phyloP scores from a whole-genome alignment of 2,113 vertebrate genomes.

The Benitochromis conjunctus region DNA sequence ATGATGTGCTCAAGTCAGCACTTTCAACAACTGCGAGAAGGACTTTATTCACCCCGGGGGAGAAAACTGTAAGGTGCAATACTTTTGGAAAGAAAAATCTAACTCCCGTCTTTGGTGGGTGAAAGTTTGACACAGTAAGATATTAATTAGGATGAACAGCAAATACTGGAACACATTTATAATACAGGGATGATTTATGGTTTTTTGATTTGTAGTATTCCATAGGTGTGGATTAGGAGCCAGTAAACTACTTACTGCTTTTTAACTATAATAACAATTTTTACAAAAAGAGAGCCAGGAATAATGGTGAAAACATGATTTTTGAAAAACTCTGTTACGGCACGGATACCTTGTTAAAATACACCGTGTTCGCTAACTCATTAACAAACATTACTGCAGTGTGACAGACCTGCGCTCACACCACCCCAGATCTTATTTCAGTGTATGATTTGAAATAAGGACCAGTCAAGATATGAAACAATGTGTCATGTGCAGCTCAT shows the following conservation, averaged over 20 bases:
- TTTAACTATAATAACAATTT: no score
- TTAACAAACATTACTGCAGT: not conserved
- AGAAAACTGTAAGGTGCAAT: not conserved
- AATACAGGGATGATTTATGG: not conserved
- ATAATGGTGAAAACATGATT: not conserved
- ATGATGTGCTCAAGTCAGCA: constrained; percentile 25
- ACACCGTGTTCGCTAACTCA: not conserved
- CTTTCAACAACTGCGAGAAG: not conserved
- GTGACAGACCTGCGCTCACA: not conserved
- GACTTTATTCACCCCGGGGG: not conserved
- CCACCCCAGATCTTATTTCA: not conserved
- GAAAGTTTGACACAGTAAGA: not conserved
- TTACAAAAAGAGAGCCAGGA: no score
- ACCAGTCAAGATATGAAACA: not conserved
- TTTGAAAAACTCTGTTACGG: not conserved
- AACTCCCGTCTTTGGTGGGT: not conserved
- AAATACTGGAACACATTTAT: not conserved
- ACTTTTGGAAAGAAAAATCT: not conserved
- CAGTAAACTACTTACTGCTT: not conserved
- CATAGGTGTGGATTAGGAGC: not conserved
- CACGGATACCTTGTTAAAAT: not conserved
- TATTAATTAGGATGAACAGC: not conserved
- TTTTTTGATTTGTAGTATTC: not conserved
- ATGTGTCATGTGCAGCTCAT: not conserved
- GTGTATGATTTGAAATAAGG: not conserved